Conservation (phyloP, 92 coral and sea anemone genomes). For the Phenganax stokvisi region DNA sequence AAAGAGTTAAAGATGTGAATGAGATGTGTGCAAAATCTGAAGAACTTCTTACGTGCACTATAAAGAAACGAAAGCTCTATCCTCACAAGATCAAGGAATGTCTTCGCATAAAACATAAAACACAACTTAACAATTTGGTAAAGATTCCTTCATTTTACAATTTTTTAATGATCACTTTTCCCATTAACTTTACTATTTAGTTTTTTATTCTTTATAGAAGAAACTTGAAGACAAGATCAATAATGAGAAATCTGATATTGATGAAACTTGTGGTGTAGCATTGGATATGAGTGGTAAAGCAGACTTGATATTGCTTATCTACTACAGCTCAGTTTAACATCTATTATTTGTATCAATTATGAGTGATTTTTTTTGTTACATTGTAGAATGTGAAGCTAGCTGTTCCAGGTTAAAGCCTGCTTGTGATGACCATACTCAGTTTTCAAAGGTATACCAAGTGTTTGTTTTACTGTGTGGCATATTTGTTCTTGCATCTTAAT, state of each 20-base stretch:
- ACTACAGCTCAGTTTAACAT: too few relatives aligned
- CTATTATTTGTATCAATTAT: too few relatives aligned
- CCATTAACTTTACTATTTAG: slow-evolving; percentile 1
- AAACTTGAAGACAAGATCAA: neutral
- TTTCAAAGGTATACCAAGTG: slow-evolving; percentile 53
- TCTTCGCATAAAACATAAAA: slow-evolving; percentile 42
- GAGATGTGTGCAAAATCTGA: slow-evolving; percentile 76
- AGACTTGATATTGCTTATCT: neutral
- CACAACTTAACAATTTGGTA: slow-evolving; percentile 55
- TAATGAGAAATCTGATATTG: neutral
- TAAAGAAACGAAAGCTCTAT: slow-evolving; percentile 71
- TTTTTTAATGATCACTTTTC: neutral
- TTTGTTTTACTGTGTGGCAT: neutral
- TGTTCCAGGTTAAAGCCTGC: slow-evolving; percentile 49
- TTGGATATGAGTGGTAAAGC: slow-evolving; percentile 17
- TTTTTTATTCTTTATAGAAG: neutral
- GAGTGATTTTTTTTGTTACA: neutral
- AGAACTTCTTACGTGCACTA: slow-evolving; percentile 61
- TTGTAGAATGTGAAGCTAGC: slow-evolving; percentile 48
- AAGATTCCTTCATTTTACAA: neutral
- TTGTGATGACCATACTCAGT: slow-evolving; percentile 38
- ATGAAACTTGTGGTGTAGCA: neutral
- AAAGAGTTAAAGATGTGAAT: slow-evolving; percentile 59
- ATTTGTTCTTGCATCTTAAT: neutral
- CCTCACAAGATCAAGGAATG: slow-evolving; percentile 66